These are phyloP conservation scores for Nemotelus pantherinus DNA, from an alignment of 2,888 invertebrate genomes.

Conservation along the genomic window DNA sequence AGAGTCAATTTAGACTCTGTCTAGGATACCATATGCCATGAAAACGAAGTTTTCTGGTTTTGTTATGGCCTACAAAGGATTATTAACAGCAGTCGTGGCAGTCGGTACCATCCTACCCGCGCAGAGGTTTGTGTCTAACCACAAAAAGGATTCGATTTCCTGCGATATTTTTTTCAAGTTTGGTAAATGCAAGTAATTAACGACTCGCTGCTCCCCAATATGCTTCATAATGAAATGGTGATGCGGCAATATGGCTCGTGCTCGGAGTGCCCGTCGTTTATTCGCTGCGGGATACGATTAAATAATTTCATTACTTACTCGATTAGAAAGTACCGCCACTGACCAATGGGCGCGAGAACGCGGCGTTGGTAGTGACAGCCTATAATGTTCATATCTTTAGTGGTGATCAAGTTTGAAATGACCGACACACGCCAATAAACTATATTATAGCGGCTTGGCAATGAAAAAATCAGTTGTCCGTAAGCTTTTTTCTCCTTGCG, in stretches of 20 bases:
- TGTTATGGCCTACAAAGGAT: slow-evolving; percentile 14
- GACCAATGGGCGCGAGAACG: slow-evolving; percentile 6
- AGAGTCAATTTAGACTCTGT: neutral
- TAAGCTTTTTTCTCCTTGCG: too few species aligned
- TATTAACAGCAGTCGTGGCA: neutral
- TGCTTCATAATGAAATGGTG: slow-evolving; percentile 2
- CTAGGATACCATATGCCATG: slow-evolving; percentile 29
- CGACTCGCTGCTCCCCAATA: slow-evolving; percentile 30
- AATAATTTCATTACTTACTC: slow-evolving; percentile 32
- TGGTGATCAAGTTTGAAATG: neutral
- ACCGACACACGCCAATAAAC: neutral
- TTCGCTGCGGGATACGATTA: slow-evolving; percentile 22
- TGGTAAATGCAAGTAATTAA: slow-evolving; percentile 37
- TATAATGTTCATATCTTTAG: slow-evolving; percentile 18
- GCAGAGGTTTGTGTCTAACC: slow-evolving; percentile 43
- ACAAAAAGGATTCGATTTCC: slow-evolving; percentile 49
- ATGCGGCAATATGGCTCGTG: neutral
- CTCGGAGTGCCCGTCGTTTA: slow-evolving; percentile 15
- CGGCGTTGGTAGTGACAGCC: slow-evolving; percentile 7
- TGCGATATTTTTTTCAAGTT: slow-evolving; percentile 24
- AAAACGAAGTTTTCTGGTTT: neutral
- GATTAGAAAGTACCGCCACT: slow-evolving; percentile 40
- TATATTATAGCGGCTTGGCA: neutral
- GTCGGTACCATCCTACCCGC: slow-evolving; percentile 27
- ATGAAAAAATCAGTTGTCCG: too few species aligned